A percentile compares a stretch with the other conserved stretches of the same genome.
Conservation (phyloP, 2,888 invertebrate genomes). For the Cyclophora albipunctata region DNA sequence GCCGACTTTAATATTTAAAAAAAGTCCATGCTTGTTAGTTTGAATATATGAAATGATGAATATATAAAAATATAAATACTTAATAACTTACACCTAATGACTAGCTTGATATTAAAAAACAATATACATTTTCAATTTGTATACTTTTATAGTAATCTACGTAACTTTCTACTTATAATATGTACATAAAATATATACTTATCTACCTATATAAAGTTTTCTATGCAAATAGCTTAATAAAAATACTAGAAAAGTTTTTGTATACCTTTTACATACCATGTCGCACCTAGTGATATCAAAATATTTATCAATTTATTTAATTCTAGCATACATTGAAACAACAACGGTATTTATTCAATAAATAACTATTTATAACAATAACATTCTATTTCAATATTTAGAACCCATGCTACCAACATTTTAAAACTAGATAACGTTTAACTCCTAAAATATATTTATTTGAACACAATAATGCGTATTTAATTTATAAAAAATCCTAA, state of each 20-base stretch:
- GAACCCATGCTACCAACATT: neutral
- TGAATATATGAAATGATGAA: too few species aligned
- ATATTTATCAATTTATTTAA: conserved; percentile 4
- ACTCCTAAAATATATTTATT: too few species aligned
- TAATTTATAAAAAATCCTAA: too few species aligned
- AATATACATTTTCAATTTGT: neutral
- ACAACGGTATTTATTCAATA: neutral
- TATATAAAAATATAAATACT: too few species aligned
- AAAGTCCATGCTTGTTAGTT: too few species aligned
- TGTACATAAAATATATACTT: neutral
- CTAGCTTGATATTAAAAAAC: neutral
- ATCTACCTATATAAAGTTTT: neutral
- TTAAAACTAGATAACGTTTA: too few species aligned
- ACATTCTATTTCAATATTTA: neutral
- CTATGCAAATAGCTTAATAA: too few species aligned
- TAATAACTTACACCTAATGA: too few species aligned
- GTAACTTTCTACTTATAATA: neutral
- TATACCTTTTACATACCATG: neutral
- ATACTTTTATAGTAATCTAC: neutral
- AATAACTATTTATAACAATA: neutral
- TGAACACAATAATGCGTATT: too few species aligned
- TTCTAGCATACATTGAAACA: neutral
- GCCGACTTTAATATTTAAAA: too few species aligned
- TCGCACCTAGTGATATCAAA: neutral
- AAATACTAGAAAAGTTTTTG: neutral